Evolutionary conservation across 2,797 vertebrate genomes (phyloP), one percentile per base, ranked within the genome.

Genomic region (Poecilia velifera): DNA sequence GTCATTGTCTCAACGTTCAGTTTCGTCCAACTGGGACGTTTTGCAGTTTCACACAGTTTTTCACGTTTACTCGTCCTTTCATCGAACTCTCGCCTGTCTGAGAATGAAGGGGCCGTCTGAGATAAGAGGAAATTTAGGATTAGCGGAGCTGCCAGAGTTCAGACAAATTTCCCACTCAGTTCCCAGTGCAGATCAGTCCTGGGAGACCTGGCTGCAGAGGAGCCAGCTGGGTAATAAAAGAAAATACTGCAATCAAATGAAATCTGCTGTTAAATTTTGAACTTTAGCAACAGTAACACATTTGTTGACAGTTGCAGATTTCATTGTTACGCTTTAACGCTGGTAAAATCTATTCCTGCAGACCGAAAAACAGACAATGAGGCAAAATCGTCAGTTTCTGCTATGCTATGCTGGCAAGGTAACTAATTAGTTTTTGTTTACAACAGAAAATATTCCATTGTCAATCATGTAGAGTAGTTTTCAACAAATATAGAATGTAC

Each of bases 111-210:
- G 8, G 28, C 66, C 70, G 88, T 90, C 84, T 92, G 91, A 87
- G 89, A 86, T 89, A 87, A 62, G 6, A 90, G 87, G 88, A 92
- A 93, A 89, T 86, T 73, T 81, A 82, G 76, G 86, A 90, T 90
- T 81, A 84, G 76, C 51, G 51, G 6, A 77, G 78, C 81, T 87
- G 85, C 88, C 87, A 88, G 84, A 83, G 72, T 85, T 87, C 46
- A 84, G 74, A 84, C 46, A 49, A 83, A 47, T 84, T 89, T 88
- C 86, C 85, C 90, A 84, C 84, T 72, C 36, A 6, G 62, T 73
- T 90, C 76, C 77, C 80, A 80, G 68, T 49, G 41, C 36, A 71
- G 62, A 79, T 70, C 34, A 13, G 74, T 70, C 28, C 74, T 43
- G 31, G 74, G 80, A 84, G 64, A 59, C 47, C 55, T 53, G 72